Base-by-base conservation (phyloP, 2,797 vertebrate genomes). In the Malurus leucopterus region DNA sequence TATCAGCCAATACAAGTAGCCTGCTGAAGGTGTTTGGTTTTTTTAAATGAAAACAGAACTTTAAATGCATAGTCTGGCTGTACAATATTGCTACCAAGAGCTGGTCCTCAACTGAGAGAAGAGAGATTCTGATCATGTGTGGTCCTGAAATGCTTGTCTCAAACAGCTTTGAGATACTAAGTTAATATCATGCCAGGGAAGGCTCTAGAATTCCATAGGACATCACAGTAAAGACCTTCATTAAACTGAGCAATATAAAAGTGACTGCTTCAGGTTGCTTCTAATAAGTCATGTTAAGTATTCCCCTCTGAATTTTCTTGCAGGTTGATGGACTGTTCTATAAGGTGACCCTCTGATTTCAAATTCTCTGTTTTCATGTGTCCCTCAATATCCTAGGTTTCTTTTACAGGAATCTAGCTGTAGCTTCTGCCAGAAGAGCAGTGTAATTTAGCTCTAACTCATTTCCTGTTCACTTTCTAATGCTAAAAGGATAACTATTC, bases 261-360 rank as follows among this genome's bases (percentile, higher is more conserved):
- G 61, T 92, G 79, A 87, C 75, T 90, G 49, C 34, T 83, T 89
- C n/a, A 80, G 82, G 30, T 59, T 85, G 22, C 26, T 69, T 93
- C 44, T 85, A 71, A 85, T 85, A 73, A 85, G 47, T 87, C 55
- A 61, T 87, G 91, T 95, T 95, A 95, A 93, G 91, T 93, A 43
- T 94, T 89, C 77, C 93, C 89, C 92, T 97, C 82, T 96, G 94
- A 96, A 97, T 98, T 98, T 97, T 97, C 96, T 98, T 98, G 81
- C 98, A 98, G 98, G 98, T 98, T 97, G 98, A 98, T 98, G 98
- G 97, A 95, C 97, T 98, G 97, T 97, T 98, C 94, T 97, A 97
- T 95, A 97, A 98, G 98, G 97, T 98, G 97, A 98, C 81, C 96
- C 96, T 98, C 97, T 98, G 97, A 91, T 96, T 98, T 97, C 96